A percentile compares a stretch with the other conserved stretches of the same genome.
phyloP scores from a whole-genome alignment of 2,113 vertebrate genomes.

The Seriola quinqueradiata region DNA sequence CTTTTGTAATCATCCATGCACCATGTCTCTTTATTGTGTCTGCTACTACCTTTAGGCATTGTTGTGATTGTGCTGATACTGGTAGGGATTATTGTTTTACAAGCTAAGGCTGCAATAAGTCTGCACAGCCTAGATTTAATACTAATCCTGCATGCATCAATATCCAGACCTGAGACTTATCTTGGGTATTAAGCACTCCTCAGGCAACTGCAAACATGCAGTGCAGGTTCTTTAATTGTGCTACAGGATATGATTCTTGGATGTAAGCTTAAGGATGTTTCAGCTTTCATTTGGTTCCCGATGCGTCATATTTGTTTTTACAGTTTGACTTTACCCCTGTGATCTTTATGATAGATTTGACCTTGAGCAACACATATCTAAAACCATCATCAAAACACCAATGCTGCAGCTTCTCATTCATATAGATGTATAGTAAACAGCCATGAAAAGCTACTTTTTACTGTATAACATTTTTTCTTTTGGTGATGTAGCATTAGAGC shows the following conservation, averaged over 20 bases:
- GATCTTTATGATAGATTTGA: not conserved
- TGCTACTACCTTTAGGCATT: slow-evolving; percentile 49
- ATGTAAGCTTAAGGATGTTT: slow-evolving; percentile 11
- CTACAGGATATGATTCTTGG: slow-evolving; percentile 3
- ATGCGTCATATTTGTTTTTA: slow-evolving; percentile 7
- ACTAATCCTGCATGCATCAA: slow-evolving; percentile 61
- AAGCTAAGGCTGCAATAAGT: slow-evolving; percentile 58
- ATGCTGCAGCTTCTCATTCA: not conserved
- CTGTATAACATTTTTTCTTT: not conserved
- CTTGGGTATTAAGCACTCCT: slow-evolving; percentile 52
- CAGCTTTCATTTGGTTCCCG: slow-evolving; percentile 24
- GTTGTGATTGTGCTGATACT: slow-evolving; percentile 61
- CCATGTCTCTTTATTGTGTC: slow-evolving; percentile 45
- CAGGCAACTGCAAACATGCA: slow-evolving; percentile 39
- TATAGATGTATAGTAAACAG: not conserved
- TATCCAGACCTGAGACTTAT: slow-evolving; percentile 62
- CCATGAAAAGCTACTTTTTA: not conserved
- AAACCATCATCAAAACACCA: not conserved
- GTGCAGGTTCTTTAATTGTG: slow-evolving; percentile 42
- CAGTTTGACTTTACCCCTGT: not conserved
- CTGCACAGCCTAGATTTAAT: slow-evolving; percentile 61
- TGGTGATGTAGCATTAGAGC: not conserved
- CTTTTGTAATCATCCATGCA: slow-evolving; percentile 43
- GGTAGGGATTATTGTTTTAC: slow-evolving; percentile 72
- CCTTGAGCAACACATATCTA: not conserved